A percentile compares a stretch with the other conserved stretches of the same genome.
These are phyloP conservation scores for Hystrix cristata DNA, from an alignment of 2,113 vertebrate species.

Conservation along the genomic window DNA sequence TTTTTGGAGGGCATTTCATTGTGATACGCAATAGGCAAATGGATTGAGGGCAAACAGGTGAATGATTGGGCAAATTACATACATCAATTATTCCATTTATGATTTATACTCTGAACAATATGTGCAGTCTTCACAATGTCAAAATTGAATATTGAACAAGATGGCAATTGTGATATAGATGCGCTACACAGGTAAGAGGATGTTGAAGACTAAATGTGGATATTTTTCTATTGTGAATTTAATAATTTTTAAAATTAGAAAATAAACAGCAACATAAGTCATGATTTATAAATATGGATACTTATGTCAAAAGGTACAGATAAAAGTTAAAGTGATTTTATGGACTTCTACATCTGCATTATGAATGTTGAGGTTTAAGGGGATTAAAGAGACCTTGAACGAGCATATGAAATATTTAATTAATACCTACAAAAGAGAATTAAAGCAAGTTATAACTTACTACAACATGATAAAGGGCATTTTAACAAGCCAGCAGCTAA, in stretches of 20 bases:
- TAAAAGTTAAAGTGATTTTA: background rate
- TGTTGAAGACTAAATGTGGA: background rate
- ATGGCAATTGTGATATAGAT: background rate
- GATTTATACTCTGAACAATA: background rate
- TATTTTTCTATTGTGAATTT: background rate
- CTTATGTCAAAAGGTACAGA: background rate
- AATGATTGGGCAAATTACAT: background rate
- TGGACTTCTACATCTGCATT: background rate
- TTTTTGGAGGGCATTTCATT: background rate
- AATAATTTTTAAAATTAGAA: background rate
- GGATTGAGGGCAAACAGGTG: background rate
- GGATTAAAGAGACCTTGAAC: background rate
- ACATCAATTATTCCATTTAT: background rate
- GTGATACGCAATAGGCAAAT: background rate
- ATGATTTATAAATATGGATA: background rate
- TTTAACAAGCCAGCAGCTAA: background rate
- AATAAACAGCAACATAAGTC: background rate
- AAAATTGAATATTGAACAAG: background rate
- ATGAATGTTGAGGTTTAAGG: background rate
- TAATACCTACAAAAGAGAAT: background rate
- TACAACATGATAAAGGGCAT: background rate
- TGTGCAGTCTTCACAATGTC: background rate
- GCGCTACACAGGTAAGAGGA: background rate
- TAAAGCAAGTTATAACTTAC: background rate
- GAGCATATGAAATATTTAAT: background rate